phyloP scores from a whole-genome alignment of 1,140 invertebrate species.

The Procambarus virginalis region DNA sequence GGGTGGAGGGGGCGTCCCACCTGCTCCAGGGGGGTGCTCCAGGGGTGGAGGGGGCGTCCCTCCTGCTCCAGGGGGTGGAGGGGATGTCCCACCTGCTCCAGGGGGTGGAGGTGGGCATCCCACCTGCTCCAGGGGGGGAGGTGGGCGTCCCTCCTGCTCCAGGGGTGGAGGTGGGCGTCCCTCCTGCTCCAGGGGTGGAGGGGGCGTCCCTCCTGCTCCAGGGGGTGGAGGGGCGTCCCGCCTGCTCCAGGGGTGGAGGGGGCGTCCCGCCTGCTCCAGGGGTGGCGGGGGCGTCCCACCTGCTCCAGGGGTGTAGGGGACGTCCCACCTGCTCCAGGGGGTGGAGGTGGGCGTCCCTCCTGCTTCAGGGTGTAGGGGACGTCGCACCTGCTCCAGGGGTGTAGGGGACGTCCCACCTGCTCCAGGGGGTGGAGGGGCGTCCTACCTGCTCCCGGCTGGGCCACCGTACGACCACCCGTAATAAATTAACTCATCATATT shows the following conservation, averaged over 20 bases:
- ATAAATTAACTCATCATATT: neutral
- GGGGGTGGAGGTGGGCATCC: neutral
- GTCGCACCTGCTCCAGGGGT: neutral
- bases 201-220: neutral
- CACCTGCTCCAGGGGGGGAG: neutral
- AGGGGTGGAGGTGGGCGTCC: neutral
- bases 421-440: neutral
- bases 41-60: neutral
- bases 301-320: neutral
- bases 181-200: neutral
- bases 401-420: neutral
- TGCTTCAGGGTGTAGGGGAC: neutral
- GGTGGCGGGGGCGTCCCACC: neutral
- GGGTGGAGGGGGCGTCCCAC: neutral
- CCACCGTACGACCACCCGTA: neutral
- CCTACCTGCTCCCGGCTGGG: neutral
- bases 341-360: neutral
- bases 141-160: neutral
- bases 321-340: neutral
- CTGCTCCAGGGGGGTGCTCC: neutral
- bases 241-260: neutral
- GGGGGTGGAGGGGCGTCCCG: neutral
- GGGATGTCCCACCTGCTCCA: neutral
- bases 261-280: neutral
- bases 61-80: neutral